phyloP scores from a whole-genome alignment of 2,113 vertebrate genomes.

The Rhinoptilus africanus region DNA sequence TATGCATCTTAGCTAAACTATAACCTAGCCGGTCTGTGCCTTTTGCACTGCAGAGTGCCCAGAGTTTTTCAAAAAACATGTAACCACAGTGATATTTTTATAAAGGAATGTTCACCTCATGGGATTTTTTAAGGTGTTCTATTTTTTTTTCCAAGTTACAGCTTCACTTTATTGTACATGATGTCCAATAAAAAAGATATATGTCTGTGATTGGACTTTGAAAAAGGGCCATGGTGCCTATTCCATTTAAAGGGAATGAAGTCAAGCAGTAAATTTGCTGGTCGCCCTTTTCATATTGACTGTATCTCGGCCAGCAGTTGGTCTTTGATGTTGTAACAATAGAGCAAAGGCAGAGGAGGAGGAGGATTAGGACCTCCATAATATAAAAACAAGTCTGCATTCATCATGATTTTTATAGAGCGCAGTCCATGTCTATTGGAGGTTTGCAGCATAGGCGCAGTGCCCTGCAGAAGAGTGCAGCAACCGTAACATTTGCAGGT shows the following conservation, averaged over 20 bases:
- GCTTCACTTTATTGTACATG: slow-evolving; percentile 76
- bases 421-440: neutral
- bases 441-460: neutral
- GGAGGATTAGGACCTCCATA: slow-evolving; percentile 66
- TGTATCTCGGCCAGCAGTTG: slow-evolving; percentile 77
- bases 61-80: slow-evolving; percentile 59
- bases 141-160: slow-evolving; percentile 67
- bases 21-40: slow-evolving; percentile 36
- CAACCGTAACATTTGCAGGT: slow-evolving; percentile 4
- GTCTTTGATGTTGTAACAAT: slow-evolving; percentile 84
- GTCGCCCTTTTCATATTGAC: slow-evolving; percentile 80
- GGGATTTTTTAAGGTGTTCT: slow-evolving; percentile 71
- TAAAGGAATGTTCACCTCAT: slow-evolving; percentile 73
- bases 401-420: slow-evolving; percentile 63
- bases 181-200: slow-evolving; percentile 84
- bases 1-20: slow-evolving; percentile 51
- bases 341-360: slow-evolving; percentile 68
- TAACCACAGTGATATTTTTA: slow-evolving; percentile 80
- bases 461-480: neutral
- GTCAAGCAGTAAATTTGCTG: slow-evolving; percentile 83
- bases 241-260: slow-evolving; percentile 80
- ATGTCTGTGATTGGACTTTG: slow-evolving; percentile 74
- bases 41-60: slow-evolving; percentile 69
- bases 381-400: slow-evolving; percentile 58
- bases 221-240: slow-evolving; percentile 72